Percentiles rank a stretch among this genome's conserved stretches.
These are phyloP conservation scores for Carlito syrichta DNA, from an alignment of 2,113 vertebrate species.

Conservation along the genomic window DNA sequence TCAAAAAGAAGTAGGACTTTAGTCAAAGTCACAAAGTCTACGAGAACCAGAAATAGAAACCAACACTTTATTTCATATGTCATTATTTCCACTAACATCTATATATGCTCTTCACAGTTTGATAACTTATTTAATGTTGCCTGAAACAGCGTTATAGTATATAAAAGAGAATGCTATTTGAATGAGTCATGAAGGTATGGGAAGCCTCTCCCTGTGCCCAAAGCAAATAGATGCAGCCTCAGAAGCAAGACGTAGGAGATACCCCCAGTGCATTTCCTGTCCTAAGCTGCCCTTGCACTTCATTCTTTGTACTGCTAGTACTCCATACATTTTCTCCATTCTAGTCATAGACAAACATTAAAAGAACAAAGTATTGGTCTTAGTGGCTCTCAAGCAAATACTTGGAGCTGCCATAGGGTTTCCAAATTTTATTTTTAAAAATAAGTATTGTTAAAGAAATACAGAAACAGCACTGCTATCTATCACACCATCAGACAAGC, in stretches of 20 bases:
- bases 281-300: neutral
- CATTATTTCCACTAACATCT: neutral
- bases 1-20: neutral
- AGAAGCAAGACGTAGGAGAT: neutral
- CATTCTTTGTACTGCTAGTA: neutral
- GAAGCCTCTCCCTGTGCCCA: neutral
- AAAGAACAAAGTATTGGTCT: neutral
- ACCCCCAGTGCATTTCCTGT: neutral
- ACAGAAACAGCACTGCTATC: neutral
- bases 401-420: neutral
- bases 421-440: neutral
- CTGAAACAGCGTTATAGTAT: neutral
- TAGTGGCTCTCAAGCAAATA: neutral
- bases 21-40: neutral
- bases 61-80: neutral
- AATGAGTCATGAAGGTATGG: neutral
- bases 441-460: neutral
- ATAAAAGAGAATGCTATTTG: neutral
- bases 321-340: neutral
- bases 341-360: neutral
- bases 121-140: neutral
- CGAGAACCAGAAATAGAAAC: neutral
- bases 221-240: neutral
- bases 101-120: neutral
- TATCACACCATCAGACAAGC: no score